Evolutionary conservation across 2,113 vertebrate species (phyloP), one percentile per base, ranked within the genome.

Genomic region (Vombatus ursinus): DNA sequence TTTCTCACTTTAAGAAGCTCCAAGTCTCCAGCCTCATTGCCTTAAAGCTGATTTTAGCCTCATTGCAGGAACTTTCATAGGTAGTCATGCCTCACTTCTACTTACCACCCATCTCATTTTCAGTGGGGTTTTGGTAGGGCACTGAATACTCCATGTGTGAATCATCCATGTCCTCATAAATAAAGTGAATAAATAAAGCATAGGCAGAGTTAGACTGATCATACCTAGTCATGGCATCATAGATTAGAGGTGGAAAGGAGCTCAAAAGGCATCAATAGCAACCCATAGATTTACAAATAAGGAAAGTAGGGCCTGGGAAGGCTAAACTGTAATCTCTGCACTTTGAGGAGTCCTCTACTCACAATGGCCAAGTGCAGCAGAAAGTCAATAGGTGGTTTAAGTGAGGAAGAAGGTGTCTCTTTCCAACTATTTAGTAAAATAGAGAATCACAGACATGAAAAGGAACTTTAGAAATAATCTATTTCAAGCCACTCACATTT

Each of bases 11-110:
- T 22, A 5, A 48, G 47, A 68, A 2, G 10, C 48, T 84, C 22
- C 16, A 8, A 47, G 31, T n/a, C 0, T 44, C 0, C 19, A 0
- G 2, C 31, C 37, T 25, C 90, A 91, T 28, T n/a, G 49, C 90
- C 48, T 52, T 57, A 7, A 37, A 25, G 5, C 19, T 26, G 1
- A 8, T 44, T 23, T 44, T 44, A 77, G 6, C 19, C 16, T 84
- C 68, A 22, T 84, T 84, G 16, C 14, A 77, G 16, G 68, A 77
- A 77, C 16, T n/a, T 14, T 19, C 37, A 77, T n/a, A 77, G 14
- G 14, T n/a, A 84, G 37, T 26, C n/a, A 31, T 7, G 16, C 0
- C 0, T 52, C 26, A 37, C 12, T 3, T 22, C 28, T 37, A 52
- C 14, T 25, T 54, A 50, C 16, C 16, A 61, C 28, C 50, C n/a